A percentile compares a stretch with the other conserved stretches of the same genome.
phyloP scores from a whole-genome alignment of 2,797 vertebrate species.

The Brachyrhaphis roseni region DNA sequence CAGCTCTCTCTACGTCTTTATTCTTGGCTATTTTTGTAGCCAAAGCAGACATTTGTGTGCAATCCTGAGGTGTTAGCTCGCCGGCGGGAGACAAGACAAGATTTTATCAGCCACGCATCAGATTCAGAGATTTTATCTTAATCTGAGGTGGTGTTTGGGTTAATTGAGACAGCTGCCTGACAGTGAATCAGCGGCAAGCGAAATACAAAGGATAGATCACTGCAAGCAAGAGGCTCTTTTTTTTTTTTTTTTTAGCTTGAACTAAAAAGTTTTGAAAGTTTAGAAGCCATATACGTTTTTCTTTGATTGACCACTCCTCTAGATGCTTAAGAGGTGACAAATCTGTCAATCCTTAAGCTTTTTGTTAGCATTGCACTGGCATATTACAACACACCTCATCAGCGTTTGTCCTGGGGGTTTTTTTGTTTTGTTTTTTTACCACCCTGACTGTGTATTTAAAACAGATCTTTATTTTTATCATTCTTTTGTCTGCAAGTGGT shows the following conservation, averaged over 20 bases:
- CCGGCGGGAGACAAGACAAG: conserved; percentile 51
- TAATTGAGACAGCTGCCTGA: conserved; percentile 70
- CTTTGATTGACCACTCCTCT: neutral
- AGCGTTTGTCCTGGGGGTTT: conserved; percentile 31
- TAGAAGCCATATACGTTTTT: neutral
- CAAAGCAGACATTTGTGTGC: conserved; percentile 31
- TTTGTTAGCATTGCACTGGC: conserved; percentile 2
- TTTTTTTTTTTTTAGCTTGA: neutral
- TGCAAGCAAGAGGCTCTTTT: neutral
- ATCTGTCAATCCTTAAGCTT: conserved; percentile 22
- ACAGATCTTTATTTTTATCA: conserved; percentile 47
- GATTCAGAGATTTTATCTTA: conserved; percentile 60
- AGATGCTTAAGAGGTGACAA: neutral
- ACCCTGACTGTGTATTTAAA: conserved; percentile 38
- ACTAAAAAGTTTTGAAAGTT: conserved; percentile 4
- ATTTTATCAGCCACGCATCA: conserved; percentile 62
- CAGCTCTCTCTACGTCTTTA: conserved; percentile 14
- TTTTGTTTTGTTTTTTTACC: conserved; percentile 19
- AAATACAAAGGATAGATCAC: conserved; percentile 7
- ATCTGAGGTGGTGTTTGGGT: conserved; percentile 54
- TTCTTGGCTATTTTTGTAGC: conserved; percentile 13
- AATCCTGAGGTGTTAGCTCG: conserved; percentile 42
- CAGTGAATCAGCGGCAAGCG: conserved; percentile 31
- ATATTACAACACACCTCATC: conserved; percentile 12
- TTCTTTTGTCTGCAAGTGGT: conserved; percentile 44